phyloP scores from a whole-genome alignment of 2,888 invertebrate species.

The Platerodrilus igneus region DNA sequence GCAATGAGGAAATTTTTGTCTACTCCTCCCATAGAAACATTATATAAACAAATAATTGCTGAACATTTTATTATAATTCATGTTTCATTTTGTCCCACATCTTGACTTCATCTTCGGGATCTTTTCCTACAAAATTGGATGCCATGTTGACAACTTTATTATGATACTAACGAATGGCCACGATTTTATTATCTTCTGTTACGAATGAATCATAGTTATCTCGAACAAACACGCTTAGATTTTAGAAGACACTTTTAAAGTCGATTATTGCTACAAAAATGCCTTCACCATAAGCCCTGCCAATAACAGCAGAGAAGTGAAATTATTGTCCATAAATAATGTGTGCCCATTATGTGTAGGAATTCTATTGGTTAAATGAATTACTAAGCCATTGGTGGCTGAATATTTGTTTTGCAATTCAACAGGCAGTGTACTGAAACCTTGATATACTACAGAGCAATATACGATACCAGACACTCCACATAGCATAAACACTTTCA shows the following conservation, averaged over 20 bases:
- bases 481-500: slow-evolving; percentile 23
- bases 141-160: slow-evolving; percentile 13
- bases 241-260: slow-evolving; percentile 8
- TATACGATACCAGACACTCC: slow-evolving; percentile 24
- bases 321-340: slow-evolving; percentile 15
- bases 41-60: slow-evolving; percentile 10
- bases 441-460: slow-evolving; percentile 21
- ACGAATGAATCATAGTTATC: slow-evolving; percentile 1
- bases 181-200: slow-evolving; percentile 8
- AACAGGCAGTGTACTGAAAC: slow-evolving; percentile 11
- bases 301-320: slow-evolving; percentile 7
- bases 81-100: slow-evolving; percentile 9
- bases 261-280: too few relatives aligned
- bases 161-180: slow-evolving; percentile 11
- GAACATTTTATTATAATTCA: slow-evolving; percentile 10
- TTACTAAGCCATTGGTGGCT: slow-evolving; percentile 14
- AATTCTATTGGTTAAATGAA: slow-evolving; percentile 12
- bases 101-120: slow-evolving; percentile 5
- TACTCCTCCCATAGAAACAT: slow-evolving; percentile 11
- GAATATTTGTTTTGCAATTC: slow-evolving; percentile 14
- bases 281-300: too few relatives aligned
- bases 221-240: slow-evolving; percentile 5
- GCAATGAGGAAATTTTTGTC: slow-evolving; percentile 13
- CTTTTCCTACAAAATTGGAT: slow-evolving; percentile 5
- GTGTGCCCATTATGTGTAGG: slow-evolving; percentile 11